Conservation (phyloP, 1,140 invertebrate species). For the Dendroctonus ponderosae region DNA sequence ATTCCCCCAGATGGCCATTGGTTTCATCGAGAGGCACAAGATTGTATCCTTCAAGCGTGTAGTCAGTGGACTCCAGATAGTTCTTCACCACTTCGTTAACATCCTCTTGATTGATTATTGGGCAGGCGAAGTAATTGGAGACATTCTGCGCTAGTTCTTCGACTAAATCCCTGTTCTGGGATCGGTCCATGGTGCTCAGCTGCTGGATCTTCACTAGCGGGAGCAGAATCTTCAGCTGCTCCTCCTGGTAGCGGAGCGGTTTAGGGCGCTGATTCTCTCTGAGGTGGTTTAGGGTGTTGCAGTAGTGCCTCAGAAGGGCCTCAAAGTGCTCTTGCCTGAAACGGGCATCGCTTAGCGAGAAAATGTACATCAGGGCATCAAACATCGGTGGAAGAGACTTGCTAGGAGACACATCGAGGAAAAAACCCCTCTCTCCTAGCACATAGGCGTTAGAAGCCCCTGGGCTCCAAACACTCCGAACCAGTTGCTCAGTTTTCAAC, state of each 20-base stretch:
- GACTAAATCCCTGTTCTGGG: not conserved
- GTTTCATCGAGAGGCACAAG: slow-evolving; percentile 10
- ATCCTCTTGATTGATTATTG: slow-evolving; percentile 21
- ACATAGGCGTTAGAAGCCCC: too few relatives aligned
- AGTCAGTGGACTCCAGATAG: slow-evolving; percentile 3
- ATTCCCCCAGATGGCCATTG: slow-evolving; percentile 27
- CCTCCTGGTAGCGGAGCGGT: slow-evolving; percentile 5
- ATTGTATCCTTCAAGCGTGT: slow-evolving; percentile 4
- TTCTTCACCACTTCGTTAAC: slow-evolving; percentile 20
- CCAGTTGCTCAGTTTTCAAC: too few relatives aligned
- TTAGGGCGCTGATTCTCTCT: not conserved
- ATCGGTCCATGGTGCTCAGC: not conserved
- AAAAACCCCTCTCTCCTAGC: too few relatives aligned
- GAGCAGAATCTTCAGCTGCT: slow-evolving; percentile 6
- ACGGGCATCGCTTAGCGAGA: slow-evolving; percentile 10
- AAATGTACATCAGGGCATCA: slow-evolving; percentile 19
- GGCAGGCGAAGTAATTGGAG: not conserved
- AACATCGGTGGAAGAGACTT: slow-evolving; percentile 8
- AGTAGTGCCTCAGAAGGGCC: slow-evolving; percentile 6
- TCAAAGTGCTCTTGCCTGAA: slow-evolving; percentile 21
- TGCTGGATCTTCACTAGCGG: slow-evolving; percentile 7
- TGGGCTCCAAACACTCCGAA: too few relatives aligned
- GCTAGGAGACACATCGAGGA: too few relatives aligned
- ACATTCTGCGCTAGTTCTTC: slow-evolving; percentile 14
- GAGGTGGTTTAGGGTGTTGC: not conserved